Evolutionary conservation across 2,888 invertebrate genomes (phyloP).

Genomic region (Eupithecia subumbrata): DNA sequence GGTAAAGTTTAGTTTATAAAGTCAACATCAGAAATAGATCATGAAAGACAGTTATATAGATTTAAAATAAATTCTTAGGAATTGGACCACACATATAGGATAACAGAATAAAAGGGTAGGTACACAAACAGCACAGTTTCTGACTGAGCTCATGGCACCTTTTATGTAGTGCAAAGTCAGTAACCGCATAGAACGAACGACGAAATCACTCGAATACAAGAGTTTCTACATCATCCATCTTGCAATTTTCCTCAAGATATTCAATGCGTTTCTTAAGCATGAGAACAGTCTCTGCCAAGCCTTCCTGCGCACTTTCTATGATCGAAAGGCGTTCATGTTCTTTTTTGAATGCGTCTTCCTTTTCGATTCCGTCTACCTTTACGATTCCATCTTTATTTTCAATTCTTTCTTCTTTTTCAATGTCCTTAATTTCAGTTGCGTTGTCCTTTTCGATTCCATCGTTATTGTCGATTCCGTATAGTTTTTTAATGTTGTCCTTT

Average conservation of each 20-base stretch:
- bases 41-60: slow-evolving; percentile 16
- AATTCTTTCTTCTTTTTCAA: background rate
- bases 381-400: background rate
- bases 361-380: background rate
- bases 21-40: slow-evolving; percentile 18
- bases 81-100: slow-evolving; percentile 62
- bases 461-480: background rate
- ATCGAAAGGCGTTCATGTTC: slow-evolving; percentile 49
- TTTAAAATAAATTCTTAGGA: slow-evolving; percentile 50
- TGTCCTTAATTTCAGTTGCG: background rate
- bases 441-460: background rate
- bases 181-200: background rate
- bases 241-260: slow-evolving; percentile 60
- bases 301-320: slow-evolving; percentile 57
- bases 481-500: background rate
- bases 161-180: background rate
- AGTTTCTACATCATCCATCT: slow-evolving; percentile 15
- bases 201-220: slow-evolving; percentile 1
- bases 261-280: slow-evolving; percentile 61
- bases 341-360: slow-evolving; percentile 45
- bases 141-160: slow-evolving; percentile 13
- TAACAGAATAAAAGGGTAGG: slow-evolving; percentile 3
- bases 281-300: slow-evolving; percentile 55
- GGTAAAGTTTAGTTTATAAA: slow-evolving; percentile 14
- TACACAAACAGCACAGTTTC: slow-evolving; percentile 1